These are phyloP conservation scores for Phyto melanocephala DNA, from an alignment of 2,888 invertebrate species.

Conservation along the genomic window DNA sequence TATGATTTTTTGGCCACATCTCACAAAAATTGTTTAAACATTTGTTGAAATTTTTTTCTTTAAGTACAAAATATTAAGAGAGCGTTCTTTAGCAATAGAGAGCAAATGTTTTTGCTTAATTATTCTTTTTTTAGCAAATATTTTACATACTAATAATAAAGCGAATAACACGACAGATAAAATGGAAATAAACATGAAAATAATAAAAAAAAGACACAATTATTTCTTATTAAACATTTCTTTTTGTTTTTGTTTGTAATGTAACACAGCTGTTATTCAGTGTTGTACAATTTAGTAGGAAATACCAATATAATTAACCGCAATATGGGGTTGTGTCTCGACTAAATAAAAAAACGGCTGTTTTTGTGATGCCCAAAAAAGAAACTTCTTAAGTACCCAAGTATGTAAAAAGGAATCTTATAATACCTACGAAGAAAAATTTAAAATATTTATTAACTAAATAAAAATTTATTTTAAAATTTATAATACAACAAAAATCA, in stretches of 20 bases:
- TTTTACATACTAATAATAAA: constrained; percentile 27
- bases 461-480: too few species aligned
- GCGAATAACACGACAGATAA: constrained; percentile 44
- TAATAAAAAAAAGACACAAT: constrained; percentile 13
- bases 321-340: not conserved
- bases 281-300: not conserved
- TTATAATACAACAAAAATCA: too few species aligned
- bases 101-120: not conserved
- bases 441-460: too few species aligned
- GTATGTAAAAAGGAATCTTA: too few species aligned
- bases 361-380: not conserved
- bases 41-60: constrained; percentile 6
- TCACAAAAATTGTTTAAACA: not conserved
- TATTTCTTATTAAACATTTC: constrained; percentile 3
- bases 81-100: not conserved
- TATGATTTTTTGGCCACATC: not conserved
- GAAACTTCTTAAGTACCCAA: too few species aligned
- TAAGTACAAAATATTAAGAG: constrained; percentile 47
- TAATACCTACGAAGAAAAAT: too few species aligned
- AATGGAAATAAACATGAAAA: constrained; percentile 51
- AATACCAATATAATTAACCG: too few species aligned
- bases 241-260: not conserved
- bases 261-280: constrained; percentile 16
- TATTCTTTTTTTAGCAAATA: constrained; percentile 47
- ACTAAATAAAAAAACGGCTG: not conserved